These are phyloP conservation scores for Plestiodon gilberti DNA, from an alignment of 2,113 vertebrate genomes.

Conservation along the genomic window DNA sequence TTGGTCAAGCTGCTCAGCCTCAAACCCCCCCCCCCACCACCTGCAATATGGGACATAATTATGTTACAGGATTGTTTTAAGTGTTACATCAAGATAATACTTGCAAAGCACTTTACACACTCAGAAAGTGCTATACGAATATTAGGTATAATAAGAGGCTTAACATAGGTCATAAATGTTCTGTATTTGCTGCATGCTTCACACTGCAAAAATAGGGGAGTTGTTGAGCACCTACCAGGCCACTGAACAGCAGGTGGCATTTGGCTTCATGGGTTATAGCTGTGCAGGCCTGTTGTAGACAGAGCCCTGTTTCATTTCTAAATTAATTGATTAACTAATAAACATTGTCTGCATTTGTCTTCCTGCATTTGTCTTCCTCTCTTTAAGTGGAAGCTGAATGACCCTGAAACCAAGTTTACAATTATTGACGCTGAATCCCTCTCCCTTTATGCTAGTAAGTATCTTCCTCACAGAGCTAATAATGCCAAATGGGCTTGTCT, in stretches of 20 bases:
- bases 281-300: slow-evolving; percentile 6
- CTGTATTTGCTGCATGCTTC: background rate
- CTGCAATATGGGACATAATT: too few relatives aligned
- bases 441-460: slow-evolving; percentile 93
- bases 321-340: slow-evolving; percentile 2
- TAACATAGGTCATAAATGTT: background rate
- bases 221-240: background rate
- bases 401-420: slow-evolving; percentile 76
- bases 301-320: background rate
- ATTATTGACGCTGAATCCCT: slow-evolving; percentile 85
- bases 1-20: too few relatives aligned
- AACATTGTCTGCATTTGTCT: slow-evolving; percentile 16
- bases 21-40: too few relatives aligned
- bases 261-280: accelerated
- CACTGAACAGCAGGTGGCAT: background rate
- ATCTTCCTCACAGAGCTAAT: slow-evolving; percentile 5
- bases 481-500: background rate
- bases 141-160: background rate
- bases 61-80: too few relatives aligned
- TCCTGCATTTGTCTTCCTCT: slow-evolving; percentile 44
- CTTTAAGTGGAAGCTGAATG: slow-evolving; percentile 85
- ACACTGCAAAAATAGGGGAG: background rate
- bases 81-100: too few relatives aligned
- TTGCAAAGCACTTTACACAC: too few relatives aligned
- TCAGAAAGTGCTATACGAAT: too few relatives aligned